A percentile compares a stretch with the other conserved stretches of the same genome.
Evolutionary conservation across 2,888 invertebrate species (phyloP).

Genomic region (Lordiphosa fenestrarum): DNA sequence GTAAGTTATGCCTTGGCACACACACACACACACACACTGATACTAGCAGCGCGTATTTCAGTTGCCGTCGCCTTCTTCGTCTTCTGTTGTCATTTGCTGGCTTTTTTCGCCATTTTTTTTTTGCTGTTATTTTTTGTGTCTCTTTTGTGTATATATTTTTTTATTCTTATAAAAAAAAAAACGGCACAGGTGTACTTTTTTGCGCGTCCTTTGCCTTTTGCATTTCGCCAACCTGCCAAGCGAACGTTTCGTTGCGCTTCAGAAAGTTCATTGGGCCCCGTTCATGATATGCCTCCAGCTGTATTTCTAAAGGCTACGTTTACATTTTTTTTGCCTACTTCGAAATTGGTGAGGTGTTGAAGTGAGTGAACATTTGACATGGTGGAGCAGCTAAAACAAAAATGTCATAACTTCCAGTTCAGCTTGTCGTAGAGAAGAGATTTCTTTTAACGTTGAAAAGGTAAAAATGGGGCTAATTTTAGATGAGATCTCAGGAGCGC

Average conservation of each 20-base stretch:
- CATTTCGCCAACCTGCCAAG: conserved; percentile 45
- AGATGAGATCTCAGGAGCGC: too few relatives aligned
- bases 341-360: conserved; percentile 53
- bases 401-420: too few relatives aligned
- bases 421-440: too few relatives aligned
- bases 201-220: conserved; percentile 68
- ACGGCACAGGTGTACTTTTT: conserved; percentile 74
- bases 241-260: conserved; percentile 74
- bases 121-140: conserved; percentile 51
- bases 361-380: conserved; percentile 38
- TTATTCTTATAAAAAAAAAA: conserved; percentile 31
- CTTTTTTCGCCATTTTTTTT: conserved; percentile 27
- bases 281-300: conserved; percentile 31
- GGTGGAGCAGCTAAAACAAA: conserved; percentile 4
- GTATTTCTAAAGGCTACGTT: conserved; percentile 9
- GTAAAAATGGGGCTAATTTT: too few relatives aligned
- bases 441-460: too few relatives aligned
- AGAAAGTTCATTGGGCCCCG: conserved; percentile 70
- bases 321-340: conserved; percentile 5
- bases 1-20: conserved; percentile 65
- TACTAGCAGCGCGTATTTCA: conserved; percentile 49
- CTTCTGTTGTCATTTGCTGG: conserved; percentile 64
- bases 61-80: conserved; percentile 37
- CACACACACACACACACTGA: conserved; percentile 20
- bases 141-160: conserved; percentile 30